Evolutionary conservation across 2,113 vertebrate species (phyloP), one percentile per base, ranked within the genome.

Genomic region (Pandion haliaetus): DNA sequence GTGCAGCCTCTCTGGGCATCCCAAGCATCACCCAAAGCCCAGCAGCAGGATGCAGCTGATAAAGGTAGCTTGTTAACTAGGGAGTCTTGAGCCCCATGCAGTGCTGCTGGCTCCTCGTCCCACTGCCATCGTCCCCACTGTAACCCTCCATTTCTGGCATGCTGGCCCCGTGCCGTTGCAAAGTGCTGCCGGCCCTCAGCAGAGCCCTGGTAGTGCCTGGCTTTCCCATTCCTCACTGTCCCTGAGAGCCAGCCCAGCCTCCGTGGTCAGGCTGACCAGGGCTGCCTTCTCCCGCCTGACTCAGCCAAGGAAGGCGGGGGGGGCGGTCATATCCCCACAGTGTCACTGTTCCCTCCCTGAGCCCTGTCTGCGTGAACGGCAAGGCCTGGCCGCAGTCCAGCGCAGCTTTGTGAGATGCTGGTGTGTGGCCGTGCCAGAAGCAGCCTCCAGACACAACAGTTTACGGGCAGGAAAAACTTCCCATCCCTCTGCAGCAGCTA

Each of bases 371-470:
- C 3, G 2, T 8, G 45, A 87, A 52, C 59, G 3, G 38, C 15
- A 13, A 40, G 50, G 18, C 50, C 77, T 95, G 96, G 94, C 81
- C 1, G 0, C 31, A 9, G 34, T 55, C 87, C 96, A 95, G 90
- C 1, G 0, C 65, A n/a, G 61, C 69, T 95, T 70, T 17, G 50
- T 93, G 94, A 14, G 2, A 90, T 45, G 61, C 78, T 62, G 50
- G 14, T 82, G 73, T 45, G 84, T 0, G 5, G 80, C 49, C 10
- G 1, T 8, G 40, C 80, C 3, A 28, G 47, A 77, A 42, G 65
- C 92, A 54, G 73, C 63, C 61, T 94, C 81, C 84, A 90, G 82
- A 93, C 87, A 78, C 84, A 95, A 91, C 70, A 93, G 78, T 95
- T 96, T 91, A 90, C 0, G 1, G 23, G 13, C 32, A 79, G 69